These are phyloP conservation scores for Drosophila prosaltans DNA, from an alignment of 1,140 invertebrate species.

Conservation along the genomic window DNA sequence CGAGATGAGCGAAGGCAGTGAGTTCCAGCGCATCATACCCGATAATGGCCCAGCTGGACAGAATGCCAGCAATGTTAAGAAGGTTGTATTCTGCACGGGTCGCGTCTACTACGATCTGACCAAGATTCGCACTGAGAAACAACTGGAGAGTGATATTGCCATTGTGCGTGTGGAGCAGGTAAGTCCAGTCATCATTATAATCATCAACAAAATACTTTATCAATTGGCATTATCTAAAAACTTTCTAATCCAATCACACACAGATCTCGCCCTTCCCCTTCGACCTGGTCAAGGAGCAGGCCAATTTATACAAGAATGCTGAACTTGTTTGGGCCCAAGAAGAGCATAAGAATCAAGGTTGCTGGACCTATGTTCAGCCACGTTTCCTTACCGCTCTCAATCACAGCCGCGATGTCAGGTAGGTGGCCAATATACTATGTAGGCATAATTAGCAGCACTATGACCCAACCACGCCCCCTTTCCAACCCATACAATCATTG, in stretches of 20 bases:
- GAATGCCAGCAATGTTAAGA: slow-evolving; percentile 90
- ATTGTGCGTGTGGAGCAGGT: slow-evolving; percentile 96
- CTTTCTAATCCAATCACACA: neutral
- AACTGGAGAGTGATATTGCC: slow-evolving; percentile 92
- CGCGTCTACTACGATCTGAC: slow-evolving; percentile 98
- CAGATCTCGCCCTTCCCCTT: slow-evolving; percentile 99
- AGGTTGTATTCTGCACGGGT: slow-evolving; percentile 96
- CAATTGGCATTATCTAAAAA: neutral
- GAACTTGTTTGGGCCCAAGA: slow-evolving; percentile 97
- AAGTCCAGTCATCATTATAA: neutral
- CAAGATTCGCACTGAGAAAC: slow-evolving; percentile 91
- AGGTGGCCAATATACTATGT: slow-evolving; percentile 73
- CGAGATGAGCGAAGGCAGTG: slow-evolving; percentile 93
- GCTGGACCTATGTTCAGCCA: slow-evolving; percentile 97
- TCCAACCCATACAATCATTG: neutral
- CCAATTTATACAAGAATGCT: slow-evolving; percentile 95
- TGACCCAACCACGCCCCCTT: neutral
- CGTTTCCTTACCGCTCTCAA: slow-evolving; percentile 91
- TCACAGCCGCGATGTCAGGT: slow-evolving; percentile 86
- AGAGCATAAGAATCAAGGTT: slow-evolving; percentile 99
- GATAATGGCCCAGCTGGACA: slow-evolving; percentile 89
- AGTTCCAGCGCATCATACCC: slow-evolving; percentile 91
- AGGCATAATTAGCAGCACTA: slow-evolving; percentile 2
- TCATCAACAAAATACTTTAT: no score
- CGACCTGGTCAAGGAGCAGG: slow-evolving; percentile 95